Base-by-base conservation (phyloP, 2,888 invertebrate genomes). In the Calameuta idolon region DNA sequence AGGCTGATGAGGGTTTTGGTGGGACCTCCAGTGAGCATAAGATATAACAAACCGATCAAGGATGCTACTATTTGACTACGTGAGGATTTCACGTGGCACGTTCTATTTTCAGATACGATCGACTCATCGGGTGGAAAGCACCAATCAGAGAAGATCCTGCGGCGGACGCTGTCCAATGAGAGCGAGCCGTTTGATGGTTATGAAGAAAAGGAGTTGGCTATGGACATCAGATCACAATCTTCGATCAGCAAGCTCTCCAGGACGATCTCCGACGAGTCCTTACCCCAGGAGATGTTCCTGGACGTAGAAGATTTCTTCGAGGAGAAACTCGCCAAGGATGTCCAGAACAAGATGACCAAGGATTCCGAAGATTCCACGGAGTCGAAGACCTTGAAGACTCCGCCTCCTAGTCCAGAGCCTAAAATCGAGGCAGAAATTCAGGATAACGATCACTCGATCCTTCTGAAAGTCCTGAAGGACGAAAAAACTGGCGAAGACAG, bases 261-360 rank as follows among this genome's bases (percentile, higher is more conserved):
- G 79, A 90, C 90, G 76, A 90, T 91, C 82, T 91, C 91, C 73
- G 89, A 91, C 82, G 91, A 91, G 78, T 91, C 91, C 69, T 81
- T 91, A 78, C 91, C 91, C 12, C 83, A 81, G 40, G 91, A 90
- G 80, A 90, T 91, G 89, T 77, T 89, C 12, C 89, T 87, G 69
- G 83, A 85, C 55, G 81, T 81, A 4, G 87, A 86, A 69, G 83
- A 85, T 23, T 82, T 85, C 74, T 84, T 83, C 81, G 83, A 85
- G 15, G 83, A 85, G 69, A 86, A 81, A 78, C 69, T 76, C 11
- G 77, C 79, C 31, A 86, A 84, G 75, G 84, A 85, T 71, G 79
- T 78, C 35, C 80, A 40, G 33, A 83, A 83, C 75, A 81, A 80
- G 11, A 34, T 81, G 69, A 83, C 73, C 77, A 82, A 83, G 73